phyloP scores from a whole-genome alignment of 2,888 invertebrate genomes.

The Busseola fusca region DNA sequence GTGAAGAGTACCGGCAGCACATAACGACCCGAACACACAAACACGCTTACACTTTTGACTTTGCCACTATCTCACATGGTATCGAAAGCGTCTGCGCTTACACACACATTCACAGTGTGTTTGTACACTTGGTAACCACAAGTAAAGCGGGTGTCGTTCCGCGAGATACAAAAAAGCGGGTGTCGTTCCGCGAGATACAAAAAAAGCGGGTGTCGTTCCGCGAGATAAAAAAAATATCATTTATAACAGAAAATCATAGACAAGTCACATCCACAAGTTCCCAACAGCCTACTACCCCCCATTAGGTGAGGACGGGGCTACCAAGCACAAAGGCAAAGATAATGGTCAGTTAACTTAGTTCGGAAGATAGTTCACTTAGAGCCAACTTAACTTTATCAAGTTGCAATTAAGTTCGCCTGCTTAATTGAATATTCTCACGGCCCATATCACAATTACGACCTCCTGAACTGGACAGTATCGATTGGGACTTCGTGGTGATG shows the following conservation, averaged over 20 bases:
- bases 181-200: not conserved
- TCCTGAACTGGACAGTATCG: constrained; percentile 82
- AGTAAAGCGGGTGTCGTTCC: not conserved
- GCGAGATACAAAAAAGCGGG: not conserved
- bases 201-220: not conserved
- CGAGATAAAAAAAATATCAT: not conserved
- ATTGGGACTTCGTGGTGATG: constrained; percentile 62
- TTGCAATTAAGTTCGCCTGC: constrained; percentile 86
- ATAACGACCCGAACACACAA: not conserved
- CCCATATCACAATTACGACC: constrained; percentile 85
- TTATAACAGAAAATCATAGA: constrained; percentile 1
- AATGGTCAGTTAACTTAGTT: constrained; percentile 89
- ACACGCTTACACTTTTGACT: not conserved
- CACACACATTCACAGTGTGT: not conserved
- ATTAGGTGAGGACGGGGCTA: constrained; percentile 83
- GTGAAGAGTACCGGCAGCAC: not conserved
- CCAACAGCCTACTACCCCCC: constrained; percentile 72
- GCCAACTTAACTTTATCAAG: constrained; percentile 86
- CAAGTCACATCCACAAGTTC: constrained; percentile 65
- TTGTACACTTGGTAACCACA: not conserved
- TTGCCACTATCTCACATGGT: not conserved
- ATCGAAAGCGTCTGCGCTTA: not conserved
- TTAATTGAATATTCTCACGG: constrained; percentile 88
- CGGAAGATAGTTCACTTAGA: constrained; percentile 88
- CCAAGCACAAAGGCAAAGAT: constrained; percentile 88